Conservation (phyloP, 2,113 vertebrate genomes). For the Anarrhichthys ocellatus region DNA sequence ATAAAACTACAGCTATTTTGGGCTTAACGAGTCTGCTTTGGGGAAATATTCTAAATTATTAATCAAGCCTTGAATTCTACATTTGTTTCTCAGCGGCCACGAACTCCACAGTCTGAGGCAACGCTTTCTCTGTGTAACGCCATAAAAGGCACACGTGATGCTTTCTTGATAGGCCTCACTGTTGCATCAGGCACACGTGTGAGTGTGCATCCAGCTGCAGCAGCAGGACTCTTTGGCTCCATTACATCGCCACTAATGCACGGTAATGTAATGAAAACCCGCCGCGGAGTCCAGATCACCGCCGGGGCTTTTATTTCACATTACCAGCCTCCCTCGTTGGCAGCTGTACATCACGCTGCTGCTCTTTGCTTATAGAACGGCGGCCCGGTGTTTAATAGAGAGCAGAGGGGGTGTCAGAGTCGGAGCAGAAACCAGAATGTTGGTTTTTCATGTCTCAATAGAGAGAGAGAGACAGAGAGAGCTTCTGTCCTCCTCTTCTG, state of each 20-base stretch:
- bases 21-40: constrained; percentile 7
- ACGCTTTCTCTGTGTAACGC: constrained; percentile 2
- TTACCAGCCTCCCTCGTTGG: constrained; percentile 41
- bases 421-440: constrained; percentile 22
- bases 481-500: constrained; percentile 15
- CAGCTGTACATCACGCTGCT: constrained; percentile 15
- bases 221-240: constrained; percentile 11
- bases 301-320: constrained; percentile 48
- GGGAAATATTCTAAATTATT: constrained; percentile 39
- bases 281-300: constrained; percentile 28
- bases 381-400: constrained; percentile 33
- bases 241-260: constrained; percentile 19
- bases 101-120: not conserved
- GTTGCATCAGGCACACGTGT: constrained; percentile 32
- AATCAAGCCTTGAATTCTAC: not conserved
- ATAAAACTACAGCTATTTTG: constrained; percentile 14
- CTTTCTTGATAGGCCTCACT: constrained; percentile 19
- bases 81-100: too few relatives aligned
- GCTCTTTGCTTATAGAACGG: constrained; percentile 45
- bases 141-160: not conserved
- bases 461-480: constrained; percentile 12
- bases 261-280: constrained; percentile 44
- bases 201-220: constrained; percentile 1
- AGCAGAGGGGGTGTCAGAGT: constrained; percentile 25
- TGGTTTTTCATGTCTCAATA: constrained; percentile 11